Evolutionary conservation across 2,113 vertebrate genomes (phyloP), one percentile per base, ranked within the genome.

Genomic region (Thamnaconus septentrionalis): DNA sequence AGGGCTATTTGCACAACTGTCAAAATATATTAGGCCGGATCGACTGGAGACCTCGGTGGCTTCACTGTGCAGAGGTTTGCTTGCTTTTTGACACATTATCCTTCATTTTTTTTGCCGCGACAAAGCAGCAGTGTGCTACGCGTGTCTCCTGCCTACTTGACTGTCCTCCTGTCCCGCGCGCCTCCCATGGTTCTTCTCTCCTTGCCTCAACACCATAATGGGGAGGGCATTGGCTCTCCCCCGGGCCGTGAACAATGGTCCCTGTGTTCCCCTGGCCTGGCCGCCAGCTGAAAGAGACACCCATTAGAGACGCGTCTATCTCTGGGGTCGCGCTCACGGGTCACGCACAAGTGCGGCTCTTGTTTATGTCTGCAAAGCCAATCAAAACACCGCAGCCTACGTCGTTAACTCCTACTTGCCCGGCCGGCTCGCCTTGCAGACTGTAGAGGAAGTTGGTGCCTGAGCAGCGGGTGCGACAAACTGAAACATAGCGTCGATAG

Each of bases 301-400:
- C 87, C 91, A 92, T 92, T 92, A 92, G 84, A 87, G 83, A 80
- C 86, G 87, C 79, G 83, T 91, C 90, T 92, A 91, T 92, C 90
- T 92, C 85, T 90, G 58, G 77, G 89, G 91, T 91, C 91, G 88
- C 84, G 73, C 76, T 66, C 71, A 81, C 55, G 83, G 91, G 90
- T 91, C 88, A 81, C 86, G 50, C 75, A 83, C 87, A 90, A 91
- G 91, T 88, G 85, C 81, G 56, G 83, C 84, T 88, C 89, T 91
- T 93, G 91, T 92, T 92, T 92, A 92, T 82, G 84, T 92, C 91
- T 92, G 87, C 73, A 78, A 84, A 89, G 91, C 90, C 91, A 91
- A 92, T 90, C 83, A 89, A 90, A 90, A 90, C 83, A 89, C 66
- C 46, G 78, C 75, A 82, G 78, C 78, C 83, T 72, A 53, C 65